A percentile compares a stretch with the other conserved stretches of the same genome.
These are phyloP conservation scores for Drosophila nr. perissopoda DNA, from an alignment of 2,888 invertebrate genomes.

Conservation along the genomic window DNA sequence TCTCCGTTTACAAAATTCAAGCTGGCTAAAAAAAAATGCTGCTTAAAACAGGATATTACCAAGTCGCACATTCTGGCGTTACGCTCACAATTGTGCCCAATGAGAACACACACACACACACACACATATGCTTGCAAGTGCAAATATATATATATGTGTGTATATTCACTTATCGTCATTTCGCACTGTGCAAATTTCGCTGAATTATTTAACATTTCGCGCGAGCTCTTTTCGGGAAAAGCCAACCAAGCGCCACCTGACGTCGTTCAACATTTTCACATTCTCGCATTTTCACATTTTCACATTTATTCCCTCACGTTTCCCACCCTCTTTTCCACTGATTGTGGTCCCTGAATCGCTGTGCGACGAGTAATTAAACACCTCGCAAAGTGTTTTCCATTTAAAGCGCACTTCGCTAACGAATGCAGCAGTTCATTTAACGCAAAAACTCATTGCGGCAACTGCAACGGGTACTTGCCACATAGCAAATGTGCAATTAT, in stretches of 20 bases:
- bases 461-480: background rate
- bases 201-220: slow-evolving; percentile 57
- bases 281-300: slow-evolving; percentile 29
- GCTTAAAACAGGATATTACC: background rate
- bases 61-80: background rate
- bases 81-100: background rate
- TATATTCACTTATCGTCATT: slow-evolving; percentile 9
- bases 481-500: background rate
- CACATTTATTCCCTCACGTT: slow-evolving; percentile 12
- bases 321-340: background rate
- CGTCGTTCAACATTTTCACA: slow-evolving; percentile 1
- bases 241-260: background rate
- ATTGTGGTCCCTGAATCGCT: background rate
- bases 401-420: background rate
- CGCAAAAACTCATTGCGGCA: background rate
- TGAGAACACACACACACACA: background rate
- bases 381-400: background rate
- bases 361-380: slow-evolving; percentile 17
- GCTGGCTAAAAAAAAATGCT: background rate
- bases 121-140: background rate
- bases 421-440: background rate
- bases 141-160: background rate
- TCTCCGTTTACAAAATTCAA: background rate
- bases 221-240: slow-evolving; percentile 29
- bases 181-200: slow-evolving; percentile 49